Evolutionary conservation across 1,140 invertebrate genomes (phyloP).

Genomic region (Diorhabda sublineata): DNA sequence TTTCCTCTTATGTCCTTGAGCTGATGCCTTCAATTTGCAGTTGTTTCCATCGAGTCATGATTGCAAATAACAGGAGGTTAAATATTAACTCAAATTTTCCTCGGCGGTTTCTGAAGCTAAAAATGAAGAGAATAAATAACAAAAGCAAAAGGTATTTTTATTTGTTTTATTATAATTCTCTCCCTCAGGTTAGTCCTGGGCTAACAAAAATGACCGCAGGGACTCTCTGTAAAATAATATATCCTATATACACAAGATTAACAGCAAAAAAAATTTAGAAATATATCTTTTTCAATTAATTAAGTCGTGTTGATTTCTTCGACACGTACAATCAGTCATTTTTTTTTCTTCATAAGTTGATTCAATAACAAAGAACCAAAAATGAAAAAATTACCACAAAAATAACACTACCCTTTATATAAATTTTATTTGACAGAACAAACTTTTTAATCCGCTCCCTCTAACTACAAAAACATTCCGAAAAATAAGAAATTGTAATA

Average conservation of each 20-base stretch:
- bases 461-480: too few species aligned
- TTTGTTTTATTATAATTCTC: slow-evolving; percentile 41
- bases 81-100: too few species aligned
- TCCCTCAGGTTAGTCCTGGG: slow-evolving; percentile 47
- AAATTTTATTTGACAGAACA: too few species aligned
- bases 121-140: background rate
- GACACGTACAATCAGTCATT: slow-evolving; percentile 29
- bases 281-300: slow-evolving; percentile 22
- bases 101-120: background rate
- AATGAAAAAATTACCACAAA: too few species aligned
- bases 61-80: too few species aligned
- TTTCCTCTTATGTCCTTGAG: too few species aligned
- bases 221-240: slow-evolving; percentile 39
- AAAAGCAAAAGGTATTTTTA: slow-evolving; percentile 1
- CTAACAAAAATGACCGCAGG: slow-evolving; percentile 46
- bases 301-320: slow-evolving; percentile 26
- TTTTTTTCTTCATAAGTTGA: slow-evolving; percentile 17
- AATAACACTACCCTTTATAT: too few species aligned
- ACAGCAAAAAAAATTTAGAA: slow-evolving; percentile 36
- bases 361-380: slow-evolving; percentile 14
- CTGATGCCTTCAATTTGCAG: too few species aligned
- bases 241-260: slow-evolving; percentile 31
- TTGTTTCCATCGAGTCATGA: too few species aligned
- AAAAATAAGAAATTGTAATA: too few species aligned
- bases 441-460: too few species aligned